Percentiles rank a stretch among this genome's conserved stretches.
These are phyloP conservation scores for Hippocampus zosterae DNA, from an alignment of 2,113 vertebrate species.

Conservation along the genomic window DNA sequence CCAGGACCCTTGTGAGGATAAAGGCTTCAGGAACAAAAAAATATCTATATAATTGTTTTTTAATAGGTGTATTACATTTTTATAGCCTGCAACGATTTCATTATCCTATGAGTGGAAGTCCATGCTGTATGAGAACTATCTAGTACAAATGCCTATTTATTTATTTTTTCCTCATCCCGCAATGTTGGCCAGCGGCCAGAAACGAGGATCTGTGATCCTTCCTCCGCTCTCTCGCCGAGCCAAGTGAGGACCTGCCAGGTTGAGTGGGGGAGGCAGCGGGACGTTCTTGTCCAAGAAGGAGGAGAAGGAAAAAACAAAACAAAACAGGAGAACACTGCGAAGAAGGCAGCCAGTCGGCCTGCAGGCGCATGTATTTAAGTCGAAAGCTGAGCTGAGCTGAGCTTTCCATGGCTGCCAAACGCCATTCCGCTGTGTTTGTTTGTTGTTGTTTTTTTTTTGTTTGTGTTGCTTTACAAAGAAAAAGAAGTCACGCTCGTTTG, in stretches of 20 bases:
- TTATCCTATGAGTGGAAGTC: neutral
- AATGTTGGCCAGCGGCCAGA: conserved; percentile 61
- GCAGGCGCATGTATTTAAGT: conserved; percentile 54
- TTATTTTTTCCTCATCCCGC: conserved; percentile 35
- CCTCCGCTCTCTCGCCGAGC: conserved; percentile 60
- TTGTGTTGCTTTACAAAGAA: conserved; percentile 19
- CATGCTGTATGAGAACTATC: neutral
- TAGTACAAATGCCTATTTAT: neutral
- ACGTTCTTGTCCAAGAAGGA: conserved; percentile 28
- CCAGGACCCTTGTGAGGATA: too few species aligned
- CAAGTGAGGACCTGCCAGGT: conserved; percentile 53
- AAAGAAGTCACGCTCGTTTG: conserved; percentile 42
- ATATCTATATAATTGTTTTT: too few species aligned
- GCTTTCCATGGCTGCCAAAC: conserved; percentile 20
- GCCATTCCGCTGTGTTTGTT: conserved; percentile 22
- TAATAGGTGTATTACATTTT: too few species aligned
- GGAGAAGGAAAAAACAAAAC: conserved; percentile 1
- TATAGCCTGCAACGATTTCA: neutral
- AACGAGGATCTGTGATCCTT: conserved; percentile 64
- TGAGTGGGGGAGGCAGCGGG: conserved; percentile 49
- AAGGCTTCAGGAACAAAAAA: too few species aligned
- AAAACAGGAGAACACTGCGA: conserved; percentile 1
- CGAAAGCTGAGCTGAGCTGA: conserved; percentile 42
- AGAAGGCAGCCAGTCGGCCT: conserved; percentile 49
- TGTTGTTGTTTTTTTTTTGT: conserved; percentile 17